Base-by-base conservation (phyloP, 2,113 vertebrate genomes). In the Dipodomys spectabilis region DNA sequence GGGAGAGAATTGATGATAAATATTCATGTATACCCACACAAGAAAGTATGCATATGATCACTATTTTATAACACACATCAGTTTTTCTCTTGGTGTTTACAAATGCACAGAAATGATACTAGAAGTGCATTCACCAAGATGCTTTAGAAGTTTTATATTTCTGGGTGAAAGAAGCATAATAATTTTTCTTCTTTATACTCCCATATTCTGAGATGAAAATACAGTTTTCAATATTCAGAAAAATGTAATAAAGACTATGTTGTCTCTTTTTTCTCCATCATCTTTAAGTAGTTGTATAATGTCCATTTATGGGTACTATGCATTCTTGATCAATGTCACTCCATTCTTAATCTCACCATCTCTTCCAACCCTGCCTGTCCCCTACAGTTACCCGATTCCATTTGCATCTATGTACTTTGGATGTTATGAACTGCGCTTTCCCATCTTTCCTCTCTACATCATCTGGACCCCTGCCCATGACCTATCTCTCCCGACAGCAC, bases 1-100 rank as follows among this genome's bases (percentile, higher is more conserved):
- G 75, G 39, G 27, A 93, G 28, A 94, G 45, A 91, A 82, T n/a
- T 90, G 9, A 6, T 49, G 85, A 39, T 72, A 71, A 90, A 91
- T 91, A 71, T 53, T 85, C 68, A n/a, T 11, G 2, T 7, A 45
- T 64, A 73, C 0, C 5, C 44, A 71, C 65, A 1, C 5, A 39
- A 27, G 30, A 23, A 82, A 81, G 39, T 16, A 72, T 12, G 35
- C 77, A 1, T 65, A 25, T 74, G 18, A 30, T 53, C 32, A 86
- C 3, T 67, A 20, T 82, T 86, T 71, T 71, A 5, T 57, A 62
- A 53, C 62, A 28, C 19, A 16, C 77, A 19, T 72, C 64, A 44
- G 8, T 89, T 69, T 69, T 78, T 79, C 62, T 44, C 79, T 92
- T 22, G 18, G 2, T 83, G 39, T 77, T 86, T 90, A 75, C 19